Evolutionary conservation across 2,113 vertebrate genomes (phyloP).

Genomic region (Polyodon spathula): DNA sequence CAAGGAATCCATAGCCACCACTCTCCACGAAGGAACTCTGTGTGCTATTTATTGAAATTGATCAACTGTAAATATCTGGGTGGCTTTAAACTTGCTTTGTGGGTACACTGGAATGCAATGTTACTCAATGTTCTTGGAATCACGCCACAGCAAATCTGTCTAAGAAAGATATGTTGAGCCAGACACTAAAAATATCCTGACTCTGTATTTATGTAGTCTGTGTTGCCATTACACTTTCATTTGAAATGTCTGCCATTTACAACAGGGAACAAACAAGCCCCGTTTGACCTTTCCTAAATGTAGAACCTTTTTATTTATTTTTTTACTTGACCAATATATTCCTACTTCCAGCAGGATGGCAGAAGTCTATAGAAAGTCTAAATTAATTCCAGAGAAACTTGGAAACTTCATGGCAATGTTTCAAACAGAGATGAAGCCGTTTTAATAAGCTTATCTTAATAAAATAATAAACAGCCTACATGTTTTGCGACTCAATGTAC

Average conservation of each 20-base stretch:
- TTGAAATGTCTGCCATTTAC: no score
- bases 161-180: constrained; percentile 23
- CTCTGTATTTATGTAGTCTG: constrained; percentile 21
- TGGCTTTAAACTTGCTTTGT: background rate
- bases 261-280: background rate
- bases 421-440: no score
- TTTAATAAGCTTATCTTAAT: no score
- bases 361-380: no score
- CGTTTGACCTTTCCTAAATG: background rate
- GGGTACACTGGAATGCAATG: constrained; percentile 25
- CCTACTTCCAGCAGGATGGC: no score
- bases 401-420: no score
- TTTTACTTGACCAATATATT: no score
- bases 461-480: no score
- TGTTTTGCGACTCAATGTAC: no score
- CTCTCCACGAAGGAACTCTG: background rate
- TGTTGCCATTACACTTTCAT: background rate
- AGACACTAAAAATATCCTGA: constrained; percentile 32
- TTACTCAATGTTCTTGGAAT: constrained; percentile 42
- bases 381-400: no score
- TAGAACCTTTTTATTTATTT: background rate
- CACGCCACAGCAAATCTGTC: constrained; percentile 34
- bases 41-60: background rate
- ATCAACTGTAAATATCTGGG: background rate
- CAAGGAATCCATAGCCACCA: background rate